Percentiles rank a stretch among this genome's conserved stretches.
Evolutionary conservation across 1,140 invertebrate genomes (phyloP).

Genomic region (Hycleus cichorii): DNA sequence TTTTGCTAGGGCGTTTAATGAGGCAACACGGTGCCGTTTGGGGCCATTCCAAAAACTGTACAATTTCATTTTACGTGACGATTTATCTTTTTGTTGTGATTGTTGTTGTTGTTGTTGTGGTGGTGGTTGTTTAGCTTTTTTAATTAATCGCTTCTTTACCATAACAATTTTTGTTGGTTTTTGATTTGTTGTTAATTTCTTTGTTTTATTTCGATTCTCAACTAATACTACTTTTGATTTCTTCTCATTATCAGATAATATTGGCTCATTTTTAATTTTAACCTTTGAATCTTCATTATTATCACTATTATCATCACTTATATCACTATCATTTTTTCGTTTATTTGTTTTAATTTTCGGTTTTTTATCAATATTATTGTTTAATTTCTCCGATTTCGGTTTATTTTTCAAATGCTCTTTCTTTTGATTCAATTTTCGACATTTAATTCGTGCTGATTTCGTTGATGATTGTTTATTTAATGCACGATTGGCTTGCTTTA

Average conservation of each 20-base stretch:
- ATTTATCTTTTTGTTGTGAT: conserved; percentile 25
- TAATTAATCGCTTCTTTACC: conserved; percentile 27
- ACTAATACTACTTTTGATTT: neutral
- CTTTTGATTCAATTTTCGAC: conserved; percentile 3
- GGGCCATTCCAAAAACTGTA: conserved; percentile 59
- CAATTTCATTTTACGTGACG: conserved; percentile 43
- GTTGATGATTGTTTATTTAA: conserved; percentile 7
- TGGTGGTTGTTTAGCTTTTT: conserved; percentile 7
- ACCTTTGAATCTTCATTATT: conserved; percentile 18
- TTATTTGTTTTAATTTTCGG: conserved; percentile 12
- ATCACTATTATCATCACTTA: neutral
- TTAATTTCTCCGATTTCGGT: conserved; percentile 11
- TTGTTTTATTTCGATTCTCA: conserved; percentile 29
- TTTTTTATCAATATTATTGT: conserved; percentile 5
- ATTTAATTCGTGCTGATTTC: neutral
- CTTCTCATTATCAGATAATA: conserved; percentile 22
- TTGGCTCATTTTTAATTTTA: conserved; percentile 16
- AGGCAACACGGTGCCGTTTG: conserved; percentile 76
- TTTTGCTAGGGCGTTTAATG: conserved; percentile 83
- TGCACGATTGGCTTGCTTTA: conserved; percentile 20
- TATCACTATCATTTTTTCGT: conserved; percentile 1
- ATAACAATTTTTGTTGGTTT: conserved; percentile 28
- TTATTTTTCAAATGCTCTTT: conserved; percentile 16
- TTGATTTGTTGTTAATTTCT: conserved; percentile 37
- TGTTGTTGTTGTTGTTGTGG: conserved; percentile 20